Base-by-base conservation (phyloP, 2,113 vertebrate species). In the Talpa occidentalis region DNA sequence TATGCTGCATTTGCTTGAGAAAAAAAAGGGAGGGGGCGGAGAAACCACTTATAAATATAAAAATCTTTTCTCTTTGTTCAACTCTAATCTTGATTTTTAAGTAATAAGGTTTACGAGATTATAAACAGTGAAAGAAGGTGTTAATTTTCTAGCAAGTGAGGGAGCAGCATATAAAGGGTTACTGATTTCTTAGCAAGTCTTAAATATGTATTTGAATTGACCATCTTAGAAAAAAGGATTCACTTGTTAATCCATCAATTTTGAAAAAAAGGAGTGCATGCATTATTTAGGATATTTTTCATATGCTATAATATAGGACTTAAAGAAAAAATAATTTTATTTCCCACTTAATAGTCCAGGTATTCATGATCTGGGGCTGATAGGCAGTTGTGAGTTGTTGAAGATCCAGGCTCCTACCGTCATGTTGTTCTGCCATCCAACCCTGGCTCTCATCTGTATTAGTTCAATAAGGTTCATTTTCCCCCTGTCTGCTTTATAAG, bases 31-130 rank as follows among this genome's bases (percentile, higher is more conserved):
- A 6, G 10, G 64, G 64, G n/a, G 47, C 10, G 49, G 28, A 44
- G 16, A 66, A 24, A 30, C 7, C 56, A 78, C 11, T 35, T 40
- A n/a, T 70, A 30, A n/a, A 54, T 49, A n/a, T 42, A 37, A 83
- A 93, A 83, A 59, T 8, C 0, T 14, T 74, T 79, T 8, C 35
- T 49, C 4, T 47, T 92, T 24, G 22, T 79, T 11, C 28, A 60
- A 26, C 12, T 91, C 44, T n/a, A 83, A 77, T 52, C 17, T 62
- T 88, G 16, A 37, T n/a, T 85, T 90, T 84, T 73, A 77, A 80
- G 60, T 59, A 56, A 90, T 9, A 22, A 89, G 0, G 0, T 85
- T 80, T 86, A 88, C 78, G 30, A 79, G 6, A 5, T 56, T 74
- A 76, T 37, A 64, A 88, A 87, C 80, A 79, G 35, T 59, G 22